These are phyloP conservation scores for Dinomys branickii DNA, from an alignment of 2,113 vertebrate species.

Conservation along the genomic window DNA sequence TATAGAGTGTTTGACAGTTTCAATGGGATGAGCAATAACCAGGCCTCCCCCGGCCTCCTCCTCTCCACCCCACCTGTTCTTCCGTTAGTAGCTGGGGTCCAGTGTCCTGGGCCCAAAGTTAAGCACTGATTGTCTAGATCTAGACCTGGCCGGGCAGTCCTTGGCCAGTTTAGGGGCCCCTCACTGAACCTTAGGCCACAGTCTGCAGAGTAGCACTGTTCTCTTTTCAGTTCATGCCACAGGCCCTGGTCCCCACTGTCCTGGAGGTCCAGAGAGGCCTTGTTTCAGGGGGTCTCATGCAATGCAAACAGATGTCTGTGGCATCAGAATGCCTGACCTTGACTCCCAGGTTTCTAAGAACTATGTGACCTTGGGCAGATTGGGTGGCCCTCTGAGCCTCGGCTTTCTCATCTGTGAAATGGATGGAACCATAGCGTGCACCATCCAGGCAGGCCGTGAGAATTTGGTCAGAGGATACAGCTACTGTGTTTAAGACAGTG, in stretches of 20 bases:
- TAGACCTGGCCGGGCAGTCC: neutral
- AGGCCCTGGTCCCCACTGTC: neutral
- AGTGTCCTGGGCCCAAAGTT: neutral
- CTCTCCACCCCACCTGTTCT: neutral
- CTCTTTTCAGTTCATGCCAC: neutral
- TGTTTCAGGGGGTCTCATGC: neutral
- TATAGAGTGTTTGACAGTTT: slow-evolving; percentile 22
- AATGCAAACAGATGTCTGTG: neutral
- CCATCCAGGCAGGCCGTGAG: neutral
- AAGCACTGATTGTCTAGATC: neutral
- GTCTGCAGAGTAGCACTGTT: neutral
- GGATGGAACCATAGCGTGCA: neutral
- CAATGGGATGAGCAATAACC: neutral
- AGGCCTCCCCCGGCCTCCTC: neutral
- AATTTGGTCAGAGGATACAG: neutral
- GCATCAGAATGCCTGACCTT: neutral
- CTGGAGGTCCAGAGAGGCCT: neutral
- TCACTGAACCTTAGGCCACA: neutral
- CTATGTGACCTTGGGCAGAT: neutral
- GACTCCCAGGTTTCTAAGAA: neutral
- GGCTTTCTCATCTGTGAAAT: neutral
- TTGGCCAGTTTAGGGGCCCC: too few relatives aligned
- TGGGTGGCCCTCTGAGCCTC: neutral
- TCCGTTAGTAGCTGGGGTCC: neutral
- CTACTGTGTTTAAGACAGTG: neutral